Conservation (phyloP, 2,113 vertebrate species). For the Paradoxurus hermaphroditus region DNA sequence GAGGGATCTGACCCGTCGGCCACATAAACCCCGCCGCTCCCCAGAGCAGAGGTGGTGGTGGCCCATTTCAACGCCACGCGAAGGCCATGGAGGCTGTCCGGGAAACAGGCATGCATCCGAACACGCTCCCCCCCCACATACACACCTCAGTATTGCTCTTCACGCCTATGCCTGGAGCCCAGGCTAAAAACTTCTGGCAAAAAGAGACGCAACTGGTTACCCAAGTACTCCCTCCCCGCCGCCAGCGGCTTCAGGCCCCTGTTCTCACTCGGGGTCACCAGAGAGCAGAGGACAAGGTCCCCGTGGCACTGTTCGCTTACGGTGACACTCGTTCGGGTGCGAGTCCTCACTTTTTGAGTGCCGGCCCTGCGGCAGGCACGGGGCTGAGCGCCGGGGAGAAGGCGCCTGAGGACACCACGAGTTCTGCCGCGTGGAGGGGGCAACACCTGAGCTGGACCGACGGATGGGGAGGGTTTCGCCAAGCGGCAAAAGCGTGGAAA, state of each 20-base stretch:
- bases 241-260: neutral
- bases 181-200: neutral
- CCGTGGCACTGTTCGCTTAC: neutral
- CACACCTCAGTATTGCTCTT: neutral
- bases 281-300: neutral
- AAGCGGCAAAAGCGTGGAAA: neutral
- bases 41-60: neutral
- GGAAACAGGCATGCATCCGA: neutral
- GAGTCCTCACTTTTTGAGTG: neutral
- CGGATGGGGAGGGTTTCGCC: neutral
- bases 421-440: neutral
- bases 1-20: neutral
- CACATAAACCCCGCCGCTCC: neutral
- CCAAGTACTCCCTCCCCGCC: neutral
- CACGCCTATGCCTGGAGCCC: neutral
- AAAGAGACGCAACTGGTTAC: neutral
- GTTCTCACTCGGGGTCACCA: neutral
- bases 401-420: neutral
- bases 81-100: neutral
- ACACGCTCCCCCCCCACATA: no score
- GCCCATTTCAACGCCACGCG: neutral
- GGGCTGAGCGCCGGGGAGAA: neutral
- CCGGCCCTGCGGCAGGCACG: neutral
- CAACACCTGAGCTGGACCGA: neutral
- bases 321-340: rapidly evolving